Conservation (phyloP, 2,888 invertebrate species). For the Drosophila kokeensis region DNA sequence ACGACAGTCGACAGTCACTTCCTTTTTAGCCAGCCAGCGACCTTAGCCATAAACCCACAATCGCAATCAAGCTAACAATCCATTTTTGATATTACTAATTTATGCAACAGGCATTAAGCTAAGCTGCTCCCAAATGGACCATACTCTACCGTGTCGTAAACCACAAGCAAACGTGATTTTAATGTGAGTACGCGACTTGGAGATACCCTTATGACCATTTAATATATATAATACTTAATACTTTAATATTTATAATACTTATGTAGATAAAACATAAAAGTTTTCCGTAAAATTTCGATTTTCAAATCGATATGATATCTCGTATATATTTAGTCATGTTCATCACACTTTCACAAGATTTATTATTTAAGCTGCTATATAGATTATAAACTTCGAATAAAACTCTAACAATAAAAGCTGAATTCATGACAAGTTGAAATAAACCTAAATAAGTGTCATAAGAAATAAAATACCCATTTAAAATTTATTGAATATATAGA, state of each 20-base stretch:
- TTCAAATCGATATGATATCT: not conserved
- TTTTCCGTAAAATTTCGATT: not conserved
- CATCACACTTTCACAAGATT: not conserved
- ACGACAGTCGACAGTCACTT: constrained; percentile 26
- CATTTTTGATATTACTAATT: constrained; percentile 63
- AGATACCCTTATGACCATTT: constrained; percentile 22
- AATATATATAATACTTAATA: not conserved
- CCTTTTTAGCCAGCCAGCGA: constrained; percentile 28
- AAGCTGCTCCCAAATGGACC: constrained; percentile 30
- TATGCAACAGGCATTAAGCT: constrained; percentile 56
- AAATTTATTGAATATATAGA: constrained; percentile 57
- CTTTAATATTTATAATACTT: no score
- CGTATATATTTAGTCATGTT: not conserved
- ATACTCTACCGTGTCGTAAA: constrained; percentile 17
- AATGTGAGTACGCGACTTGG: not conserved
- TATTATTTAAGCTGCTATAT: not conserved
- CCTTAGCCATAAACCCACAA: constrained; percentile 47
- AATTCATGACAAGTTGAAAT: not conserved
- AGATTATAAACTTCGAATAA: not conserved
- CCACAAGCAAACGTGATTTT: not conserved
- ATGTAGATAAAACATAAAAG: not conserved
- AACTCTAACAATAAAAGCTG: not conserved
- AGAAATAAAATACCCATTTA: constrained; percentile 15
- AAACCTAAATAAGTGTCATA: no score
- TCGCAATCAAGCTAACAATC: constrained; percentile 36